These are phyloP conservation scores for Stomorhina lunata DNA, from an alignment of 2,888 invertebrate species.

Conservation along the genomic window DNA sequence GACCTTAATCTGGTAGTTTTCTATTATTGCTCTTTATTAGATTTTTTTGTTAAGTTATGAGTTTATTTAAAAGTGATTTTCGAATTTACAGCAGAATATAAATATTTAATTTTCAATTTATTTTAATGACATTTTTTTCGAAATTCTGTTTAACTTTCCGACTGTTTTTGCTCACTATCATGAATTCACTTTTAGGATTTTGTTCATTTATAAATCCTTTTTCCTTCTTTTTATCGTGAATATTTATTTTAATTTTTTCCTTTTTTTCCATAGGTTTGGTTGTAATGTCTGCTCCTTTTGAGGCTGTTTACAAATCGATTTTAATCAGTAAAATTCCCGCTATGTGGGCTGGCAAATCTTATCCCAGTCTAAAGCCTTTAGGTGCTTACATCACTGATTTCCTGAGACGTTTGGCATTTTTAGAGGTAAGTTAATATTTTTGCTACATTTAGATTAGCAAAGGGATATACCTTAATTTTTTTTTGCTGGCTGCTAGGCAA, in stretches of 20 bases:
- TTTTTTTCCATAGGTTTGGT: constrained; percentile 86
- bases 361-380: constrained; percentile 94
- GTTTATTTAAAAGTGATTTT: not conserved
- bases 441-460: not conserved
- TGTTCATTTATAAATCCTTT: constrained; percentile 3
- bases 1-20: constrained; percentile 30
- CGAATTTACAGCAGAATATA: constrained; percentile 7
- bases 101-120: constrained; percentile 49
- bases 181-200: not conserved
- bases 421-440: constrained; percentile 83
- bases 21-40: constrained; percentile 21
- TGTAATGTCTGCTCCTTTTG: constrained; percentile 91
- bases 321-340: constrained; percentile 90
- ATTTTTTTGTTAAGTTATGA: not conserved
- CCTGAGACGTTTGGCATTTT: constrained; percentile 89
- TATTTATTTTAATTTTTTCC: constrained; percentile 14
- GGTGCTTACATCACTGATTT: constrained; percentile 93
- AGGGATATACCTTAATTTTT: not conserved
- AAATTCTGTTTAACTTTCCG: no score
- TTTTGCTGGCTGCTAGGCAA: constrained; percentile 39
- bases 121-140: constrained; percentile 42
- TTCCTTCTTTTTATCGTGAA: not conserved
- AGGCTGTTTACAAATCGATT: constrained; percentile 91
- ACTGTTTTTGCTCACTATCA: not conserved
- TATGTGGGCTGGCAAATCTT: constrained; percentile 92